Evolutionary conservation across 2,113 vertebrate species (phyloP).

Genomic region (Scopus umbretta): DNA sequence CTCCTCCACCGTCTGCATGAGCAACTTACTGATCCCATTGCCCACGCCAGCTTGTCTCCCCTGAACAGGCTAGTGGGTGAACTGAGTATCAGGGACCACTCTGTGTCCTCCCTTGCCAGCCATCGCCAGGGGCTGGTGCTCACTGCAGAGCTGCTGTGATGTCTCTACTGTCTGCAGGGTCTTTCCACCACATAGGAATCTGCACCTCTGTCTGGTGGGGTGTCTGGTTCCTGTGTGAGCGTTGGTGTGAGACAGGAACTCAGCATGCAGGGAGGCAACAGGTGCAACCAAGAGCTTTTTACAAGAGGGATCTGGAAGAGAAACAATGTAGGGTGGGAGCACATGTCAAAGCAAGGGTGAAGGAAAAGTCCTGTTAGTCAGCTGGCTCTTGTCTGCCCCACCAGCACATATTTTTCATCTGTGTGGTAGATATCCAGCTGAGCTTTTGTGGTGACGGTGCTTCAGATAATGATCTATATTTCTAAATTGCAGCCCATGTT

Average conservation of each 20-base stretch:
- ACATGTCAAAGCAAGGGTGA: neutral
- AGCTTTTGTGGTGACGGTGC: neutral
- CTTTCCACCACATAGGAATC: neutral
- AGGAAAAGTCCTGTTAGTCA: neutral
- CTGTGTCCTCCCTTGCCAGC: neutral
- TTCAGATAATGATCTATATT: neutral
- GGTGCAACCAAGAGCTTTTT: neutral
- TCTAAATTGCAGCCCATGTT: neutral
- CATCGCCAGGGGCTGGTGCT: neutral
- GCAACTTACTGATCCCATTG: neutral
- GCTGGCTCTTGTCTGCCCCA: neutral
- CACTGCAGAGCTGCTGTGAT: neutral
- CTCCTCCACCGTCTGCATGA: neutral
- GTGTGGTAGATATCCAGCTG: neutral
- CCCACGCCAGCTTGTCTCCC: neutral
- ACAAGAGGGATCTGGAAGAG: neutral
- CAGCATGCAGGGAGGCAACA: neutral
- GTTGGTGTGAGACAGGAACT: neutral
- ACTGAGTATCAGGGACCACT: neutral
- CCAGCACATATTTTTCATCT: neutral
- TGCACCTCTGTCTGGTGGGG: neutral
- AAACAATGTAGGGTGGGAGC: rapidly evolving
- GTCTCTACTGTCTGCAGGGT: neutral
- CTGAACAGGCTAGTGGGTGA: neutral
- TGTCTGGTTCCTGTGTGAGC: rapidly evolving